Base-by-base conservation (phyloP, 2,113 vertebrate genomes). In the Agelaius tricolor region DNA sequence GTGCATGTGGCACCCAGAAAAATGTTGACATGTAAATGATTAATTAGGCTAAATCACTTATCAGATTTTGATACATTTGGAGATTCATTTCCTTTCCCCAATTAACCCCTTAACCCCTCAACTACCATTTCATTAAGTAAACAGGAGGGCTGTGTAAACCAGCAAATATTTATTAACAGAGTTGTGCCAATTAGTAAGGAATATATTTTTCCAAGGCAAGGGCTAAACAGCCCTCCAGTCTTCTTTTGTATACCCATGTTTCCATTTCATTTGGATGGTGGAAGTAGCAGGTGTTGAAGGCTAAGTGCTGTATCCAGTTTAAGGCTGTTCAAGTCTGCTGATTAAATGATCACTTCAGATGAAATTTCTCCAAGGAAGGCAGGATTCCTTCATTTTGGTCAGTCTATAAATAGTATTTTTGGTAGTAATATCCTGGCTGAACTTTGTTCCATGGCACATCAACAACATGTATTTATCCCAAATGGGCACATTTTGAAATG, bases 81-180 rank as follows among this genome's bases (percentile, higher is more conserved):
- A 96, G 59, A 95, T 82, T 79, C 24, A 51, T 93, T 90, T 95
- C 58, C 69, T 95, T 87, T 86, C 52, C 47, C 22, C 62, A 87
- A 83, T 97, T 94, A 89, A 89, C 91, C 87, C 94, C 94, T 97
- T 97, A 98, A 97, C 98, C 93, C 89, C 75, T 97, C 71, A 91
- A 89, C 71, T 62, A 52, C 89, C 65, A 52, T 79, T 79, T 95
- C 68, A 88, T 88, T 96, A 96, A 94, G 80, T 90, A 96, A 96
- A 96, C 0, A 4, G 39, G 33, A 69, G 27, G 76, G 67, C 51
- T 69, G n/a, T 83, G 87, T 68, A 80, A 96, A 91, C 63, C 79
- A 58, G 94, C 93, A 91, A 94, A 93, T 97, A 95, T 94, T 94
- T 96, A 94, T 83, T 92, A 87, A 83, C 43, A 84, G 21, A 33